These are phyloP conservation scores for Parauchenoglanis punctatus DNA, from an alignment of 2,797 vertebrate species.

Conservation along the genomic window DNA sequence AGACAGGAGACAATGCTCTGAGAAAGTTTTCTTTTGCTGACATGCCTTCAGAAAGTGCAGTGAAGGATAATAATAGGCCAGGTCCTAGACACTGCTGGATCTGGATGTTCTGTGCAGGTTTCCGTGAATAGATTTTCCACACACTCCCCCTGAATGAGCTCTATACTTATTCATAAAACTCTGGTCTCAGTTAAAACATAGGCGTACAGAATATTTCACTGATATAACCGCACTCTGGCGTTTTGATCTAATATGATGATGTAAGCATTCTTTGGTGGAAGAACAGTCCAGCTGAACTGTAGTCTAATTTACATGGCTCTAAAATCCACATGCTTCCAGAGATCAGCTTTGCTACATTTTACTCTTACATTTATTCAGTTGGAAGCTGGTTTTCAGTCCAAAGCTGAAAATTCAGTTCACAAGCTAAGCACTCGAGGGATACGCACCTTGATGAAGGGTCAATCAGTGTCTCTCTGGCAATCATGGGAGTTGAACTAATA, in stretches of 20 bases:
- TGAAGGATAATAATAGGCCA: slow-evolving; percentile 49
- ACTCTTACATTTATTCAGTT: not conserved
- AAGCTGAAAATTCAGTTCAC: not conserved
- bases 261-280: not conserved
- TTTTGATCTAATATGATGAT: not conserved
- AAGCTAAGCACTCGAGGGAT: not conserved
- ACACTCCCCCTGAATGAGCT: slow-evolving; percentile 35
- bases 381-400: not conserved
- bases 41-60: slow-evolving; percentile 44
- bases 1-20: slow-evolving; percentile 38
- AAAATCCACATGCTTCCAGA: not conserved
- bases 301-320: not conserved
- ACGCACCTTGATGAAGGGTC: not conserved
- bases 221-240: not conserved
- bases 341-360: not conserved
- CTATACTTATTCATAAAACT: slow-evolving; percentile 33
- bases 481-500: not conserved
- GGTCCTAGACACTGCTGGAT: slow-evolving; percentile 43
- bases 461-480: not conserved
- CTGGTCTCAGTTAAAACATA: not conserved
- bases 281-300: not conserved
- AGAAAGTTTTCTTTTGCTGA: slow-evolving; percentile 51
- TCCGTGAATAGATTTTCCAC: slow-evolving; percentile 49
- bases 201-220: not conserved
- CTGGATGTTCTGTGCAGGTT: slow-evolving; percentile 50